These are phyloP conservation scores for Lagocephalus sceleratus DNA, from an alignment of 2,797 vertebrate genomes.

Conservation along the genomic window DNA sequence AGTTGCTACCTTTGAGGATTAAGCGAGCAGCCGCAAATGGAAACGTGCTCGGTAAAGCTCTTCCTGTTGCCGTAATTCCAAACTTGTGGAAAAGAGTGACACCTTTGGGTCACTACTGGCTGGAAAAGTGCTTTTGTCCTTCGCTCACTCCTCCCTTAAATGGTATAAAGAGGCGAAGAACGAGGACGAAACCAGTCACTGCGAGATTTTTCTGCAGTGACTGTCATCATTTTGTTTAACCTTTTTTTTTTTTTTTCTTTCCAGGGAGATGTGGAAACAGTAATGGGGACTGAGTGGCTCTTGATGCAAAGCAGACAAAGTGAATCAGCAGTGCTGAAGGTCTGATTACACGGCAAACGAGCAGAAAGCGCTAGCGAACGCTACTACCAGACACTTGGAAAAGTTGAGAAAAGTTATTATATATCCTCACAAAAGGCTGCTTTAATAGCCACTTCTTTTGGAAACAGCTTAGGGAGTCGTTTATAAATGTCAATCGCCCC, in stretches of 20 bases:
- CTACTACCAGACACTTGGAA: constrained; percentile 6
- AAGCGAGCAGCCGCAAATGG: background rate
- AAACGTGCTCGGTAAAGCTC: background rate
- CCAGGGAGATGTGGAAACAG: constrained; percentile 15
- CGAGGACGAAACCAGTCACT: constrained; percentile 22
- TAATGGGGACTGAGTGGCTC: constrained; percentile 9
- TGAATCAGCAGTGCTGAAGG: constrained; percentile 18
- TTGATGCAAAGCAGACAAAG: constrained; percentile 51
- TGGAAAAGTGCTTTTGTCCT: constrained; percentile 35
- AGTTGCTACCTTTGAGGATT: background rate
- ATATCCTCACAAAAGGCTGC: constrained; percentile 8
- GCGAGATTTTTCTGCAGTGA: constrained; percentile 38
- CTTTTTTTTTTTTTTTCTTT: constrained; percentile 5
- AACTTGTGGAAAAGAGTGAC: constrained; percentile 1
- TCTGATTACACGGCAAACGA: constrained; percentile 16
- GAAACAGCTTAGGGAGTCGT: constrained; percentile 13
- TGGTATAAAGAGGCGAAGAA: constrained; percentile 47
- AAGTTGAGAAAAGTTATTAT: background rate
- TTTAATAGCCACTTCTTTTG: constrained; percentile 5
- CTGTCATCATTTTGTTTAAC: constrained; percentile 39
- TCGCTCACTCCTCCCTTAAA: constrained; percentile 58
- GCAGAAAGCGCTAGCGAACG: constrained; percentile 6
- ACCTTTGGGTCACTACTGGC: constrained; percentile 4
- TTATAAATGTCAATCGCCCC: constrained; percentile 35
- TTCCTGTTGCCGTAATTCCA: constrained; percentile 1